Evolutionary conservation across 92 coral and sea anemone genomes (phyloP), one percentile per base, ranked within the genome.

Genomic region (Bergia puertoricense): DNA sequence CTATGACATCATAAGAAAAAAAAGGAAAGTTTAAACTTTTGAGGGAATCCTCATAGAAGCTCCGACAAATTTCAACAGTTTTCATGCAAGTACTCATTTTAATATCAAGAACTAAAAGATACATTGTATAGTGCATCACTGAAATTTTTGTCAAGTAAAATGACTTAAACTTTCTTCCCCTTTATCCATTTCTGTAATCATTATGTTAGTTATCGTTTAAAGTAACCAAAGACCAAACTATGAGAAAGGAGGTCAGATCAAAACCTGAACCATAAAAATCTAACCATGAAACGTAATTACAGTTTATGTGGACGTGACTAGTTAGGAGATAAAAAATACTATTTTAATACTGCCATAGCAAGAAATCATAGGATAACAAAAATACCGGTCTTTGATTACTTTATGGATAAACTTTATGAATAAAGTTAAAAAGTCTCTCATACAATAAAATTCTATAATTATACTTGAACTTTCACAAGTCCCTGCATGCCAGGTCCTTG

Each of bases 401-500:
- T 71, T 50, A 84, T 13, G 18, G 40, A 73, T 36, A 84, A 76
- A 40, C 3, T 16, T 76, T 74, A 74, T 4, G 36, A 41, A 40
- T 36, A 56, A 65, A 66, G 59, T 43, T 82, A 66, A 82, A 82
- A 82, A 84, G 51, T 84, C 78, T 84, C 44, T 43, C 75, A 84
- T 45, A 48, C 41, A 69, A 68, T 79, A 50, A 84, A 84, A 84
- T 68, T 84, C 74, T 84, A 84, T 54, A 80, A 86, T 89, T 92
- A 95, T 67, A 95, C 98, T 88, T 95, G 98, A 54, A 95, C 94
- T 91, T 95, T 95, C 81, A 95, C 98, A 82, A 95, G 90, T 14
- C 98, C 98, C 88, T 95, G 98, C 93, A 95, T 94, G 40, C 93
- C 93, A 46, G 96, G 92, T 82, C 91, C 94, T 91, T 91, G 92